phyloP scores from a whole-genome alignment of 1,140 invertebrate genomes.

The Harpegnathos saltator region DNA sequence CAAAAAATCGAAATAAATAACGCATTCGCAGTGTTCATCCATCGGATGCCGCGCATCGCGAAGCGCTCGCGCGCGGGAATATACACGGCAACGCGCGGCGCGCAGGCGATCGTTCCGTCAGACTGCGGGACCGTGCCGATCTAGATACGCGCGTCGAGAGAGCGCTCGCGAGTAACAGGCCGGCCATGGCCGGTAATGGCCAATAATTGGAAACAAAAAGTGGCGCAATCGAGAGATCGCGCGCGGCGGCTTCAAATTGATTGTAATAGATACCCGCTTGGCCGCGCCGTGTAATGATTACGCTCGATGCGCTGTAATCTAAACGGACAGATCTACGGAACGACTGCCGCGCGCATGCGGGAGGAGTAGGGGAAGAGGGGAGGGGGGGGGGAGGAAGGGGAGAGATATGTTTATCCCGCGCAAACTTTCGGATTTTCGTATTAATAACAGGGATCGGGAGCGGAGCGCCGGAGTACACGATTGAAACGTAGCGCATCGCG shows the following conservation, averaged over 20 bases:
- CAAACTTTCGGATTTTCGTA: not conserved
- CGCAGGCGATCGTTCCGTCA: not conserved
- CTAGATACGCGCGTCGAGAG: no score
- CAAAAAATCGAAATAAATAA: conserved; percentile 56
- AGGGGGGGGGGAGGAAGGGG: no score
- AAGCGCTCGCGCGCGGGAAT: not conserved
- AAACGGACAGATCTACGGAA: no score
- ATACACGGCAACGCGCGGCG: not conserved
- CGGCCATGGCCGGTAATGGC: conserved; percentile 26
- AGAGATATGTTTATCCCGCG: not conserved
- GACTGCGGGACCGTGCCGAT: conserved; percentile 7
- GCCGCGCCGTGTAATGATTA: not conserved
- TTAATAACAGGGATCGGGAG: not conserved
- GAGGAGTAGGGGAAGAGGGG: no score
- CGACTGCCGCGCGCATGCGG: no score
- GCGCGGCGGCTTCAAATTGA: conserved; percentile 1
- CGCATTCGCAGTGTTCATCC: conserved; percentile 13
- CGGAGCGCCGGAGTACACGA: not conserved
- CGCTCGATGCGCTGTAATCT: no score
- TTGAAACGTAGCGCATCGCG: conserved; percentile 16
- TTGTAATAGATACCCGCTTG: conserved; percentile 10
- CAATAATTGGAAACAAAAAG: conserved; percentile 53
- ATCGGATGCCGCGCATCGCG: conserved; percentile 31
- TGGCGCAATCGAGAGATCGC: conserved; percentile 19
- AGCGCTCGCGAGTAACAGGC: conserved; percentile 5